phyloP scores from a whole-genome alignment of 1,140 invertebrate species.

The Probaryconus sp. region DNA sequence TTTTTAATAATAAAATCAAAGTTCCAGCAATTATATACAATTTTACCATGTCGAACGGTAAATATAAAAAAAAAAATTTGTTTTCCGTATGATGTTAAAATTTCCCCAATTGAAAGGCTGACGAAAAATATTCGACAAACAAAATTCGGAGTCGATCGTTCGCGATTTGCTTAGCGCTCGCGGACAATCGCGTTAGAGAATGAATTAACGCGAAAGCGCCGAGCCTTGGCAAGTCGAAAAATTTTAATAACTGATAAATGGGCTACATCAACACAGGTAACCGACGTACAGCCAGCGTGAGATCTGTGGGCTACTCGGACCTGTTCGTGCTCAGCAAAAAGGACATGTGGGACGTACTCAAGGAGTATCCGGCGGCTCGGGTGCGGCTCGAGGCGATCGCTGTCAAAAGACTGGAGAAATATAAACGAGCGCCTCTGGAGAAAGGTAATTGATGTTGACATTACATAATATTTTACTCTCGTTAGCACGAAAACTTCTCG shows the following conservation, averaged over 20 bases:
- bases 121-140: no score
- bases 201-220: conserved; percentile 33
- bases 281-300: conserved; percentile 95
- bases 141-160: no score
- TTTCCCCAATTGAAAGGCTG: no score
- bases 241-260: conserved; percentile 77
- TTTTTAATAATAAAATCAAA: no score
- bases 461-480: conserved; percentile 42
- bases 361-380: conserved; percentile 97
- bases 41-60: no score
- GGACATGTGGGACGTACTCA: conserved; percentile 99
- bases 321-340: conserved; percentile 99
- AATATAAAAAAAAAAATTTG: no score
- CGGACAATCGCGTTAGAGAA: not conserved
- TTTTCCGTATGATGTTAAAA: no score
- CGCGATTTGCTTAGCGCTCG: no score
- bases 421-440: conserved; percentile 93
- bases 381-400: conserved; percentile 98
- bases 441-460: conserved; percentile 83
- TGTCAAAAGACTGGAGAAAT: conserved; percentile 96
- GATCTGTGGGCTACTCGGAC: conserved; percentile 98
- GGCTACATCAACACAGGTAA: conserved; percentile 86
- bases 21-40: no score
- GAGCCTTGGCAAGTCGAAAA: conserved; percentile 63
- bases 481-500: conserved; percentile 6